Evolutionary conservation across 2,888 invertebrate genomes (phyloP), one percentile per base, ranked within the genome.

Genomic region (Smittia aterrima): DNA sequence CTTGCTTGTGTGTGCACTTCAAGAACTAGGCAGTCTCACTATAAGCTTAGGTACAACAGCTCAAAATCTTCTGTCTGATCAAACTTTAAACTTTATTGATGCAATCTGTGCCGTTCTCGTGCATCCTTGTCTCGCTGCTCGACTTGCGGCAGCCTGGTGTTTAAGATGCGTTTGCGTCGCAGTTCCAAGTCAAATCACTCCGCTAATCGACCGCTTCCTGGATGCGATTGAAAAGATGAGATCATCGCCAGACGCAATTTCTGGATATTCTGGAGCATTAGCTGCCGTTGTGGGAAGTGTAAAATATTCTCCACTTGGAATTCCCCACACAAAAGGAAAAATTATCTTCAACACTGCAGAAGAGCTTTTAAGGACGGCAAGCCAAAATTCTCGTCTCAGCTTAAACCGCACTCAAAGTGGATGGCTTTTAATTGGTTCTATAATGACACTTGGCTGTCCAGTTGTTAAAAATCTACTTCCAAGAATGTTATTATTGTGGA

Each of bases 321-420:
- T 98, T 53, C 98, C 99, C 0, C 96, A 98, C 82, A 95, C 94
- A 27, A 95, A 97, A 79, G 97, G 98, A 76, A 98, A 98, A 85
- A 92, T 97, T 76, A 95, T 98, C 41, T 98, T 99, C 83, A 95
- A 95, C 80, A 93, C 96, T 4, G 99, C 98, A 0, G 98, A 99
- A 84, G 98, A 99, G 81, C 84, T 99, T 77, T 84, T 99, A 66
- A 87, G 98, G 76, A 96, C 97, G 76, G 98, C 99, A 0, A 95
- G 95, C 79, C 98, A 98, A 84, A 98, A 96, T 83, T 96, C 96
- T 81, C 87, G 98, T 70, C 86, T 99, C 74, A 97, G 98, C 0
- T 87, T 97, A 76, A 95, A 96, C 78, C 88, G 98, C 79, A 97
- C 98, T 0, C 96, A 96, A 81, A 97, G 98, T 40, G 98, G 98